Base-by-base conservation (phyloP, 2,888 invertebrate genomes). In the Fragum fragum region DNA sequence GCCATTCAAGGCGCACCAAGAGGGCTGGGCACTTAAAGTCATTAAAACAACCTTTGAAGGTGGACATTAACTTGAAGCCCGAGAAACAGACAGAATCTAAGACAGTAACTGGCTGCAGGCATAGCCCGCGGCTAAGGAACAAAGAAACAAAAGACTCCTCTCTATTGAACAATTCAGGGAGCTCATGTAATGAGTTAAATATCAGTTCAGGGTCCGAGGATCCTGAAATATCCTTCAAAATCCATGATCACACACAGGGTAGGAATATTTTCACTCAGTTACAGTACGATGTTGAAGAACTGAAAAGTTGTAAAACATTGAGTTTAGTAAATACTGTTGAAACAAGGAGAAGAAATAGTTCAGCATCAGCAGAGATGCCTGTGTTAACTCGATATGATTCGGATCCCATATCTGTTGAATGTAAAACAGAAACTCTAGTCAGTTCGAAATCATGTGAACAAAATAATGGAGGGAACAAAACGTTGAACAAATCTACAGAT, bases 71-170 rank as follows among this genome's bases (percentile, higher is more conserved):
- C 55, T 68, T 69, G n/a, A 29, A 52, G 21, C 28, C 3, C 18
- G 28, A 68, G 39, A 66, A 39, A 57, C 36, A 71, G 23, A 36
- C 52, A 70, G 70, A 63, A 57, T 66, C 69, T 53, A 23, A 68
- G 47, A 61, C 42, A 14, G 23, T 21, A 28, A 71, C 42, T 36
- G 42, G 6, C 21, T 42, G 32, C 36, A 78, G 88, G 66, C 89
- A 89, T 29, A 89, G 89, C 81, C 87, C 89, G n/a, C 77, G 89
- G 73, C 72, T 89, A 3, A 73, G 52, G 63, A 73, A 47, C 57
- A 85, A 76, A 73, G 66, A 79, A 32, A 29, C 18, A 21, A 61
- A 55, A 26, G 71, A 74, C 21, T 59, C 36, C 29, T 16, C 18
- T 0, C 23, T 18, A 9, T 23, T 29, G 26, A 63, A 72, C n/a